Conservation (phyloP, 2,113 vertebrate species). For the Phalacrocorax pelagicus region DNA sequence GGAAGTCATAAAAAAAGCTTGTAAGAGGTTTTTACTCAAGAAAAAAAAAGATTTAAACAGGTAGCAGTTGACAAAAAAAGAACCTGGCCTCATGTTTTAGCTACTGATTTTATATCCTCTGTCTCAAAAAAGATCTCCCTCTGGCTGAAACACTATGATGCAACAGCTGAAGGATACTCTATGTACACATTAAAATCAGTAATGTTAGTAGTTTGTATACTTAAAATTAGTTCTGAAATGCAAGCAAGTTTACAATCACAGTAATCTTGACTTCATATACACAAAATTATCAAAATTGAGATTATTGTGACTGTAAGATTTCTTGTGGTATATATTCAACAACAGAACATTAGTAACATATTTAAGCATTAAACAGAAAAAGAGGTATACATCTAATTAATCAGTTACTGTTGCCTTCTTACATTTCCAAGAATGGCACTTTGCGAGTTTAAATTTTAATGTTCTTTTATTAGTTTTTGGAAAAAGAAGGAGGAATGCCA, state of each 20-base stretch:
- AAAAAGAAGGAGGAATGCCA: background rate
- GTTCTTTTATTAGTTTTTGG: background rate
- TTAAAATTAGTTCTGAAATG: background rate
- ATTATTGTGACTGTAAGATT: background rate
- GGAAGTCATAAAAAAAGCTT: background rate
- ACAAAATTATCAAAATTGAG: background rate
- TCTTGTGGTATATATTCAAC: background rate
- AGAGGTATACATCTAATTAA: background rate
- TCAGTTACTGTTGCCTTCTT: background rate
- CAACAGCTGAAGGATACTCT: background rate
- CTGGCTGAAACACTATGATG: background rate
- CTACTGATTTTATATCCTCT: background rate
- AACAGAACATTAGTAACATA: background rate
- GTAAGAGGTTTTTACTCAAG: background rate
- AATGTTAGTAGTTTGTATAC: background rate
- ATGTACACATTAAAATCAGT: background rate
- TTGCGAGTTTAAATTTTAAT: background rate
- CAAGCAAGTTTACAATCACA: background rate
- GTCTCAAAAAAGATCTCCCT: background rate
- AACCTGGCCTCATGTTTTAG: background rate
- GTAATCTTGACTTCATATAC: background rate
- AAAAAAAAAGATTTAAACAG: background rate
- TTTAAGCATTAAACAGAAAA: background rate
- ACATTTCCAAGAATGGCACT: background rate
- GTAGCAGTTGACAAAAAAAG: background rate